These are phyloP conservation scores for Polyergus mexicanus DNA, from an alignment of 1,140 invertebrate species.

Conservation along the genomic window DNA sequence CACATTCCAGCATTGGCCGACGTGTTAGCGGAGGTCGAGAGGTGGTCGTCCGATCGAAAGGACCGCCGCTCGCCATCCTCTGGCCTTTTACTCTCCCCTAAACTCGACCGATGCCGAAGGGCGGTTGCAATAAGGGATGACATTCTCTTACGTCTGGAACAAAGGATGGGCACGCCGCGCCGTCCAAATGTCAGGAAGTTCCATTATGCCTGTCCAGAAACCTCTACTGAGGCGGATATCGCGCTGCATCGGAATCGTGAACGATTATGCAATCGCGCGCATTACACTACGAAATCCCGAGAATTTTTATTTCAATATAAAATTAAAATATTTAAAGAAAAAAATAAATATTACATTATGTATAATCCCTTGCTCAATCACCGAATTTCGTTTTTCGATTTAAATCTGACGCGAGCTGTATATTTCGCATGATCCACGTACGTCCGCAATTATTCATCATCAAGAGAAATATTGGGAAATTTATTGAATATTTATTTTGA, in stretches of 20 bases:
- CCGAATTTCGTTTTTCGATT: slow-evolving; percentile 4
- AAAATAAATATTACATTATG: slow-evolving; percentile 4
- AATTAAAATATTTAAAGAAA: neutral
- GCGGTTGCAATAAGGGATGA: slow-evolving; percentile 74
- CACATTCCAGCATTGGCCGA: slow-evolving; percentile 65
- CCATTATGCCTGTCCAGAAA: slow-evolving; percentile 66
- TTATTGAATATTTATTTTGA: slow-evolving; percentile 48
- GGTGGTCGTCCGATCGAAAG: slow-evolving; percentile 66
- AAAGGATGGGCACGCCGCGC: slow-evolving; percentile 62
- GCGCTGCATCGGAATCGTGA: neutral
- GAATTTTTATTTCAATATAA: slow-evolving; percentile 9
- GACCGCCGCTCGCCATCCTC: slow-evolving; percentile 57
- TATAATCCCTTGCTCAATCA: slow-evolving; percentile 10
- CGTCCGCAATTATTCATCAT: slow-evolving; percentile 34
- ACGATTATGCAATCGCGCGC: slow-evolving; percentile 4
- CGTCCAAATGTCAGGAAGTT: slow-evolving; percentile 69
- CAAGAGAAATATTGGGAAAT: slow-evolving; percentile 3
- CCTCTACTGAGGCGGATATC: neutral
- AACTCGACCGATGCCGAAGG: slow-evolving; percentile 33
- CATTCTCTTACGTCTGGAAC: slow-evolving; percentile 74
- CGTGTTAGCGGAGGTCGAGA: slow-evolving; percentile 28
- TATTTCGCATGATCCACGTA: neutral
- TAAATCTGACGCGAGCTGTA: slow-evolving; percentile 15
- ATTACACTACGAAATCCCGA: neutral
- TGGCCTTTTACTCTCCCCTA: slow-evolving; percentile 42